phyloP scores from a whole-genome alignment of 2,797 vertebrate species.

The Anniella stebbinsi region DNA sequence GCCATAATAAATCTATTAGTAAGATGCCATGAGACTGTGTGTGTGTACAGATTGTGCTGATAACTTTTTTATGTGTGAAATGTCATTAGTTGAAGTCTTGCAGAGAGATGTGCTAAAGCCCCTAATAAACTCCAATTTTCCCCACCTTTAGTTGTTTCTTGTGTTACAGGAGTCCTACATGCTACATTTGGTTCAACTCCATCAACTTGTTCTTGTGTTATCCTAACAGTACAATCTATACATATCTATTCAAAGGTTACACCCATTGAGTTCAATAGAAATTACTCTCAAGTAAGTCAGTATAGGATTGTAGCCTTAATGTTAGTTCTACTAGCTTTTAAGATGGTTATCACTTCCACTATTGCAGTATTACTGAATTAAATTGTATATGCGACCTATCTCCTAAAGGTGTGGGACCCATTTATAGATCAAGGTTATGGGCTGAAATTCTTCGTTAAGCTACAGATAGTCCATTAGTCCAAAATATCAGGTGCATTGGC shows the following conservation, averaged over 20 bases:
- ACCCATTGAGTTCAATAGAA: too few species aligned
- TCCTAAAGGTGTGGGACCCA: slow-evolving; percentile 46
- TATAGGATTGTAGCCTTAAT: not conserved
- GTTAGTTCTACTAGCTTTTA: not conserved
- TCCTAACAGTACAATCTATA: too few species aligned
- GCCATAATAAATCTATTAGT: not conserved
- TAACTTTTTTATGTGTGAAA: not conserved
- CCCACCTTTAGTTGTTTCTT: not conserved
- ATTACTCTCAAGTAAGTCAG: too few species aligned
- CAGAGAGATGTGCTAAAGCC: not conserved
- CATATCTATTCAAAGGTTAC: too few species aligned
- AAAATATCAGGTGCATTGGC: slow-evolving; percentile 43
- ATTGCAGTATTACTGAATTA: not conserved
- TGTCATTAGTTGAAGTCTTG: not conserved
- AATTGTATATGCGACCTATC: not conserved
- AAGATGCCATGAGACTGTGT: not conserved
- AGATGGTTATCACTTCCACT: slow-evolving; percentile 38
- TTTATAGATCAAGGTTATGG: slow-evolving; percentile 65
- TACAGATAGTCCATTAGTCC: slow-evolving; percentile 46
- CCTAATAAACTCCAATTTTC: not conserved
- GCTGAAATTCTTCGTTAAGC: slow-evolving; percentile 58
- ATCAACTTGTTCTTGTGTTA: not conserved
- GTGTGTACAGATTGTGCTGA: not conserved
- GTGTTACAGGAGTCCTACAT: not conserved
- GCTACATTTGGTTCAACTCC: not conserved